These are phyloP conservation scores for Oplegnathus fasciatus DNA, from an alignment of 2,113 vertebrate species.

Conservation along the genomic window DNA sequence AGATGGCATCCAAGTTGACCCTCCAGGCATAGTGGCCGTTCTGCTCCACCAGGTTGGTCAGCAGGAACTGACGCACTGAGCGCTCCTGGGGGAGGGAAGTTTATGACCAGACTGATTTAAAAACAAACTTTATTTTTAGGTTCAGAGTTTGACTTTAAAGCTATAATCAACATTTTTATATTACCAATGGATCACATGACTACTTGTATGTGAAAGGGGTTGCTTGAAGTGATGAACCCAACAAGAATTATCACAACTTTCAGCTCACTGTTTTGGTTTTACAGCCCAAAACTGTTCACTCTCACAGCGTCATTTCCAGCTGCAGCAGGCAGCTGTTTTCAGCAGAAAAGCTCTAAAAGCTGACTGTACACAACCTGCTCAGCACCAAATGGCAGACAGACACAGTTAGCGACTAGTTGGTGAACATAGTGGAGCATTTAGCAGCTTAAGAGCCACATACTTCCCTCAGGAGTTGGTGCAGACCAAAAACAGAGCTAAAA, in stretches of 20 bases:
- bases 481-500: not conserved
- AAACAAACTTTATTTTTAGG: not conserved
- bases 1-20: conserved; percentile 92
- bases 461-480: not conserved
- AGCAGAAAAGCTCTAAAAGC: not conserved
- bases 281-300: too few species aligned
- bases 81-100: conserved; percentile 78
- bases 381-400: not conserved
- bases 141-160: conserved; percentile 8
- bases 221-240: too few species aligned
- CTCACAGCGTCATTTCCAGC: not conserved
- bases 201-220: too few species aligned
- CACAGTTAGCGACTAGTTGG: not conserved
- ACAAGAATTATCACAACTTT: not conserved
- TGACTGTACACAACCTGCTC: not conserved
- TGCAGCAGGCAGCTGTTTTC: too few species aligned
- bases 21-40: conserved; percentile 89
- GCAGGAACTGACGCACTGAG: conserved; percentile 90
- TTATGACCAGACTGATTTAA: not conserved
- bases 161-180: not conserved
- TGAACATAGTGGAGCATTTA: not conserved
- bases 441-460: not conserved
- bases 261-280: not conserved
- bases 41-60: conserved; percentile 92
- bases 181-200: not conserved